Base-by-base conservation (phyloP, 2,888 invertebrate species). In the Ischnus inquisitorius region DNA sequence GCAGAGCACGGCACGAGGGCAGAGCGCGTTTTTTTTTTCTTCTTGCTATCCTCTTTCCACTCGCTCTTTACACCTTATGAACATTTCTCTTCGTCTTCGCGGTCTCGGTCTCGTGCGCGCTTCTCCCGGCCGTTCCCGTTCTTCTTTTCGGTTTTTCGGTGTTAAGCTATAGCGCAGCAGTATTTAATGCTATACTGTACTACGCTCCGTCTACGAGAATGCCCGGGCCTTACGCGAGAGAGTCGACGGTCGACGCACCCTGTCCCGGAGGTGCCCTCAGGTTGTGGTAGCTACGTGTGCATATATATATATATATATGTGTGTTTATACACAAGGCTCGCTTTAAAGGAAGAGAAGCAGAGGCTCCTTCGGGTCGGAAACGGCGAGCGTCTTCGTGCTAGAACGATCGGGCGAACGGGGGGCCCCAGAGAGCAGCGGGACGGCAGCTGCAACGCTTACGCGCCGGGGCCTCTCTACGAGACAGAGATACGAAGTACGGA, bases 391-490 rank as follows among this genome's bases (percentile, higher is more conserved):
- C 46, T 39, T 67, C 46, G 25, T 48, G 1, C 5, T 22, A 43
- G 22, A 43, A 54, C 65, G 77, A 71, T 82, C 79, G 82, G 48
- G 46, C 69, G 43, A 79, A 76, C 80, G 67, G 76, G 82, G 76
- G 83, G 83, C 79, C 72, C 79, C 25, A n/a, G 60, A 34, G 68
- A 69, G 77, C 79, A 78, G 82, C 74, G 76, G 84, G 69, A 78
- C 77, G 79, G 86, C 87, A 87, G 87, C 88, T 89, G 88, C 88
- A 87, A 84, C 82, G 83, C 71, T 25, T 67, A 71, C 62, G 65
- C 76, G 80, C 43, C 65, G 25, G 60, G 60, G 60, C 76, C 76
- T 75, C 79, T 79, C 80, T 76, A 68, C 54, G 60, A 79, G 79
- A 85, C 79, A 60, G 54, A 78, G 77, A 86, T 74, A 80, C 79